phyloP scores from a whole-genome alignment of 2,888 invertebrate species.

The Diabrotica balteata region DNA sequence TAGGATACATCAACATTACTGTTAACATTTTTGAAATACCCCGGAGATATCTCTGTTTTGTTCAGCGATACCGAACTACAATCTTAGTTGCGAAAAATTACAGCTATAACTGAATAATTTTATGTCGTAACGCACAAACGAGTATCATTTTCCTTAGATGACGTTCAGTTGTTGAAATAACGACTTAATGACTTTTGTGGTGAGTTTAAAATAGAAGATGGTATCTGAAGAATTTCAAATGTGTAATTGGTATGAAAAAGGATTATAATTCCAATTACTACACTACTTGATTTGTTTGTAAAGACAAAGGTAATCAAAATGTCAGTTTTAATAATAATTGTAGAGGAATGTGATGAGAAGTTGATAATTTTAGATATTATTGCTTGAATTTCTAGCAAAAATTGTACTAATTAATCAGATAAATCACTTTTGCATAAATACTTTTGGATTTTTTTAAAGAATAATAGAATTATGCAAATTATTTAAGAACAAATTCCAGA shows the following conservation, averaged over 20 bases:
- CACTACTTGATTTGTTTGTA: too few species aligned
- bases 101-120: conserved; percentile 3
- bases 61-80: conserved; percentile 1
- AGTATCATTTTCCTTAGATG: conserved; percentile 4
- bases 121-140: conserved; percentile 7
- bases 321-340: too few species aligned
- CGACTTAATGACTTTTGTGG: not conserved
- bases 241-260: not conserved
- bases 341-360: too few species aligned
- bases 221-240: not conserved
- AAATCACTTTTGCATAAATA: too few species aligned
- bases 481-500: too few species aligned
- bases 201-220: not conserved
- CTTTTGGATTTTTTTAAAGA: too few species aligned
- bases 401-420: too few species aligned
- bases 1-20: conserved; percentile 15
- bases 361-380: too few species aligned
- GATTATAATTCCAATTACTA: too few species aligned
- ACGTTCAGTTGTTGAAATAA: not conserved
- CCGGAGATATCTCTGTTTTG: conserved; percentile 17
- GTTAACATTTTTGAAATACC: conserved; percentile 29
- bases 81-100: conserved; percentile 12
- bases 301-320: too few species aligned
- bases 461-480: too few species aligned
- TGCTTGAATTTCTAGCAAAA: too few species aligned